Conservation (phyloP, 2,888 invertebrate species). For the Blastobasis lacticolella region DNA sequence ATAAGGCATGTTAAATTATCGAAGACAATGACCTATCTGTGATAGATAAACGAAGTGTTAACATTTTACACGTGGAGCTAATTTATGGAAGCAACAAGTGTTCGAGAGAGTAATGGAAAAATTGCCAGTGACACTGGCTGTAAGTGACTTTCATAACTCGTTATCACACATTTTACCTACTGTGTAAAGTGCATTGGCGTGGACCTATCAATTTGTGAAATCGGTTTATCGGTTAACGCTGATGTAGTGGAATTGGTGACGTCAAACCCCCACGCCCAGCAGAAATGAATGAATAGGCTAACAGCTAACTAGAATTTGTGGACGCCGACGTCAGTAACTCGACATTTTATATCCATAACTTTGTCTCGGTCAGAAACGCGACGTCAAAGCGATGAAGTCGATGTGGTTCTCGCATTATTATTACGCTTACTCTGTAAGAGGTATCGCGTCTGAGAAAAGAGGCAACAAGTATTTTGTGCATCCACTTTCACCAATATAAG, state of each 20-base stretch:
- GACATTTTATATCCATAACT: too few relatives aligned
- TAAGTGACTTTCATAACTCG: conserved; percentile 8
- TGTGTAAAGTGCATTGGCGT: conserved; percentile 21
- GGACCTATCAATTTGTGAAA: conserved; percentile 28
- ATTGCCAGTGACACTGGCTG: conserved; percentile 9
- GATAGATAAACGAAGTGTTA: too few relatives aligned
- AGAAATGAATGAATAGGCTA: neutral
- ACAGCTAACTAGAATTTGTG: neutral
- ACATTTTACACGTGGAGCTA: too few relatives aligned
- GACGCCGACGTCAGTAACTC: too few relatives aligned
- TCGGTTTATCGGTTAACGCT: conserved; percentile 25
- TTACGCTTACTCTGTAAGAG: too few relatives aligned
- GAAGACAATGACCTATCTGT: too few relatives aligned
- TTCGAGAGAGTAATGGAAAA: conserved; percentile 8
- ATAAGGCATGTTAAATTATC: too few relatives aligned
- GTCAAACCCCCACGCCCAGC: conserved; percentile 14
- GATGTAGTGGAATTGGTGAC: conserved; percentile 23
- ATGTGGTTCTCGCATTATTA: too few relatives aligned
- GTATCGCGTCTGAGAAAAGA: too few relatives aligned
- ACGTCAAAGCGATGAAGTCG: too few relatives aligned
- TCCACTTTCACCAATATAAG: conserved; percentile 61
- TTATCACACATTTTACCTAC: conserved; percentile 19
- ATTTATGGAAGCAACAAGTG: too few relatives aligned
- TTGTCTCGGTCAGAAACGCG: too few relatives aligned
- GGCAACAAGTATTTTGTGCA: conserved; percentile 39